Conservation (phyloP, 1,140 invertebrate species). For the Rhagoletis zephyria region DNA sequence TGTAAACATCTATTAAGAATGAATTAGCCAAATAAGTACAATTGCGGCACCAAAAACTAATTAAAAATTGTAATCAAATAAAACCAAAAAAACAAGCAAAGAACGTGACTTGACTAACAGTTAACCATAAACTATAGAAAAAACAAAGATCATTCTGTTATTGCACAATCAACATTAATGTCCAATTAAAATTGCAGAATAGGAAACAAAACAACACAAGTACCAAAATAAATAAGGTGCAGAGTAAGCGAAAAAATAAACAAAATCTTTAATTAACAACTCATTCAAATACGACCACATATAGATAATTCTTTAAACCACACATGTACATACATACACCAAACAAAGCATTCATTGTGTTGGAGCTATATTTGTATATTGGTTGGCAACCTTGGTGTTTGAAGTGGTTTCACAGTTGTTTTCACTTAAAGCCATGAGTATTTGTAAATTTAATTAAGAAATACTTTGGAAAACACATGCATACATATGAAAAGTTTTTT, state of each 20-base stretch:
- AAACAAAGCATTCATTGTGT: slow-evolving; percentile 22
- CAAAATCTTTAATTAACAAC: slow-evolving; percentile 50
- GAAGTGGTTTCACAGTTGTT: slow-evolving; percentile 24
- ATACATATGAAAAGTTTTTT: no score
- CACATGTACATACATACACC: not conserved
- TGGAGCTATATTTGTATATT: not conserved
- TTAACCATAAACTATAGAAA: not conserved
- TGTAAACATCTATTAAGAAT: not conserved
- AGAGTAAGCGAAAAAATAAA: slow-evolving; percentile 24
- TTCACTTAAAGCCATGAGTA: slow-evolving; percentile 4
- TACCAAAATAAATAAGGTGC: not conserved
- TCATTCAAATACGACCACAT: not conserved
- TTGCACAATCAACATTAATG: slow-evolving; percentile 8
- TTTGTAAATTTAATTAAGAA: slow-evolving; percentile 30
- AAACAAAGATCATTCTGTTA: slow-evolving; percentile 6
- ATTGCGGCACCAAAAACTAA: not conserved
- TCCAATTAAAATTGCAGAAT: slow-evolving; percentile 2
- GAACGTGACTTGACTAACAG: slow-evolving; percentile 35
- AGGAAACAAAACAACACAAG: not conserved
- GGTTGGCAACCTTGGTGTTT: slow-evolving; percentile 23
- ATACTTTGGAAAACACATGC: not conserved
- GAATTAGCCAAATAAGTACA: not conserved
- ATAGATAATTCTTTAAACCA: not conserved
- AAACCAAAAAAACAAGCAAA: not conserved
- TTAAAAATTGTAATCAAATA: not conserved